A percentile compares a stretch with the other conserved stretches of the same genome.
Conservation (phyloP, 2,113 vertebrate genomes). For the Seriola dumerili region DNA sequence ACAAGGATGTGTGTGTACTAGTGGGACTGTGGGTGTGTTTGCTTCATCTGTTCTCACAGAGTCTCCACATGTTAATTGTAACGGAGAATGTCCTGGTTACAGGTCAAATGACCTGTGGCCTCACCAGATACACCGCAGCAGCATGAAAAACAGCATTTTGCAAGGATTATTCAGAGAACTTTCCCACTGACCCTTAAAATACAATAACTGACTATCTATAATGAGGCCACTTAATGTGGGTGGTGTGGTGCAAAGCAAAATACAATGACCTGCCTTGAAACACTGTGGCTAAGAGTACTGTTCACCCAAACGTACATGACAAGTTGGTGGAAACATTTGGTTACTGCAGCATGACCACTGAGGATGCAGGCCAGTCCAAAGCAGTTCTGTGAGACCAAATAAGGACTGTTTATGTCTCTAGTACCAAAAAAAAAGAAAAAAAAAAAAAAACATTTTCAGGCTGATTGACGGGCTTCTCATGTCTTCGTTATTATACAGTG, state of each 20-base stretch:
- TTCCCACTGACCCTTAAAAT: slow-evolving; percentile 43
- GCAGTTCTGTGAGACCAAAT: slow-evolving; percentile 69
- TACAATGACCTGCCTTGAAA: slow-evolving; percentile 59
- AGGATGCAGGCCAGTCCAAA: slow-evolving; percentile 70
- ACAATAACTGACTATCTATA: slow-evolving; percentile 56
- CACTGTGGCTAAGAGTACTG: slow-evolving; percentile 32
- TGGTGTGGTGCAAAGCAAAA: slow-evolving; percentile 40
- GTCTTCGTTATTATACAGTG: slow-evolving; percentile 55
- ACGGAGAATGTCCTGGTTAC: slow-evolving; percentile 7
- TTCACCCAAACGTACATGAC: slow-evolving; percentile 40
- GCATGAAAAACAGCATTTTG: slow-evolving; percentile 39
- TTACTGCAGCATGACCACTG: slow-evolving; percentile 36
- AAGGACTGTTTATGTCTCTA: slow-evolving; percentile 68
- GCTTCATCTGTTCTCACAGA: slow-evolving; percentile 34
- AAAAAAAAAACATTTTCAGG: slow-evolving; percentile 50
- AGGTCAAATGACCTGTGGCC: slow-evolving; percentile 24
- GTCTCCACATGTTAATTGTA: slow-evolving; percentile 11
- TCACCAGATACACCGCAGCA: slow-evolving; percentile 10
- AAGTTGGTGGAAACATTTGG: slow-evolving; percentile 73
- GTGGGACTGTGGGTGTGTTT: slow-evolving; percentile 9
- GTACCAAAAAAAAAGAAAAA: slow-evolving; percentile 29
- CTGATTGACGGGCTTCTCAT: slow-evolving; percentile 57
- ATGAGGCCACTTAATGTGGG: slow-evolving; percentile 66
- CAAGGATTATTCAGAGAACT: slow-evolving; percentile 7
- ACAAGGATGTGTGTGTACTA: slow-evolving; percentile 39